A percentile compares a stretch with the other conserved stretches of the same genome.
Conservation (phyloP, 2,888 invertebrate species). For the Drosophila imparisetae region DNA sequence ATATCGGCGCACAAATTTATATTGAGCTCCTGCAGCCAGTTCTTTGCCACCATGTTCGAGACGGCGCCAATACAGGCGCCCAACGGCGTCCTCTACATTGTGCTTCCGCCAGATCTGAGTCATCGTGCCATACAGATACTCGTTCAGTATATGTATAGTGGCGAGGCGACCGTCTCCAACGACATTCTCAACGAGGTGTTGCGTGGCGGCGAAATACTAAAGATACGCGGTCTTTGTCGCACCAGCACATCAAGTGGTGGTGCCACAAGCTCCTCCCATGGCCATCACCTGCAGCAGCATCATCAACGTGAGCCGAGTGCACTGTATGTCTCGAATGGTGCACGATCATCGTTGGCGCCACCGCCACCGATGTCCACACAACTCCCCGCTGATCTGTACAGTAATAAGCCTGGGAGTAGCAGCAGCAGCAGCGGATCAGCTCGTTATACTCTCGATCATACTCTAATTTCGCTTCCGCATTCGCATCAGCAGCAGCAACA, state of each 20-base stretch:
- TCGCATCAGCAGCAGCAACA: constrained; percentile 57
- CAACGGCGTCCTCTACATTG: constrained; percentile 87
- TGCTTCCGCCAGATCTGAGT: constrained; percentile 92
- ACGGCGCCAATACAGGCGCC: constrained; percentile 80
- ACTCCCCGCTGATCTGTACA: constrained; percentile 65
- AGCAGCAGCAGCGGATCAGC: constrained; percentile 46
- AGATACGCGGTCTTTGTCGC: constrained; percentile 92
- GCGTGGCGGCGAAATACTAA: constrained; percentile 92
- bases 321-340: constrained; percentile 70
- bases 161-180: constrained; percentile 92
- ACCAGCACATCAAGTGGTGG: constrained; percentile 75
- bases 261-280: constrained; percentile 37
- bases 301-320: constrained; percentile 55
- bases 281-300: constrained; percentile 60
- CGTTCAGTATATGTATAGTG: constrained; percentile 94
- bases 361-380: constrained; percentile 56
- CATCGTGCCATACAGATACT: constrained; percentile 92
- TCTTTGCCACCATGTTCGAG: constrained; percentile 84
- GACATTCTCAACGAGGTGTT: constrained; percentile 92
- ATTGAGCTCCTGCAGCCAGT: constrained; percentile 91
- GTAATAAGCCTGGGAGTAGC: constrained; percentile 50
- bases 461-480: constrained; percentile 27
- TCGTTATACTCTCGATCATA: constrained; percentile 60
- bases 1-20: constrained; percentile 94
- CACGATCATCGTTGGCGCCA: constrained; percentile 58